Percentiles rank a stretch among this genome's conserved stretches.
Evolutionary conservation across 2,113 vertebrate genomes (phyloP).

Genomic region (Gavia stellata): DNA sequence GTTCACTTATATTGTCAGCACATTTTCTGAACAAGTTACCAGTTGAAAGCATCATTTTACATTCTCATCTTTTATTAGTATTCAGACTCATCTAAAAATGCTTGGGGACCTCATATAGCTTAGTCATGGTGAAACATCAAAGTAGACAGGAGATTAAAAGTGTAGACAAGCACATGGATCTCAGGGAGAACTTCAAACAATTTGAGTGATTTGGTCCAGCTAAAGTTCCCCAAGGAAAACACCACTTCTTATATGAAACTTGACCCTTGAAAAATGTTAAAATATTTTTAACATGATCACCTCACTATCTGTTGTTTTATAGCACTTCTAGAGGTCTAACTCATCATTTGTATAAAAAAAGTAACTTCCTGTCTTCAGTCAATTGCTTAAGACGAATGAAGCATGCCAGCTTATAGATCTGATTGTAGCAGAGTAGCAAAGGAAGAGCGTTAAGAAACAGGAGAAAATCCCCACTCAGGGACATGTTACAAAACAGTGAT

Average conservation of each 20-base stretch:
- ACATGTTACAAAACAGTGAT: neutral
- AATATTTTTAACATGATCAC: conserved; percentile 39
- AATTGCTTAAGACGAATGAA: conserved; percentile 16
- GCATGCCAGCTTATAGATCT: neutral
- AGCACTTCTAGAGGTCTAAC: conserved; percentile 1
- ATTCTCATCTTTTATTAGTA: neutral
- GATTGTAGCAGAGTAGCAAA: neutral
- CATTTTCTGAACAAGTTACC: neutral
- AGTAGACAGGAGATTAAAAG: conserved; percentile 34
- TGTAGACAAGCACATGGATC: neutral
- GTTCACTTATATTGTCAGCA: neutral
- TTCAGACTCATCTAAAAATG: conserved; percentile 10
- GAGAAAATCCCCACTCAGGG: neutral
- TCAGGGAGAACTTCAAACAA: conserved; percentile 57
- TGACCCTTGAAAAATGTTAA: conserved; percentile 44
- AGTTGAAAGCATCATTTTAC: neutral
- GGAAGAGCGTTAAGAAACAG: neutral
- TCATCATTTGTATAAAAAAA: conserved; percentile 31
- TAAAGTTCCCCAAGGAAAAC: conserved; percentile 60
- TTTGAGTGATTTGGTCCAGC: conserved; percentile 1
- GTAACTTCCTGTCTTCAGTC: neutral
- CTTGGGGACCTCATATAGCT: conserved; percentile 22
- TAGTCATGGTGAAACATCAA: conserved; percentile 51
- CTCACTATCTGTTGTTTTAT: conserved; percentile 28
- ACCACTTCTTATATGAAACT: conserved; percentile 40